A percentile compares a stretch with the other conserved stretches of the same genome.
Evolutionary conservation across 1,140 invertebrate genomes (phyloP).

Genomic region (Cataglyphis hispanica): DNA sequence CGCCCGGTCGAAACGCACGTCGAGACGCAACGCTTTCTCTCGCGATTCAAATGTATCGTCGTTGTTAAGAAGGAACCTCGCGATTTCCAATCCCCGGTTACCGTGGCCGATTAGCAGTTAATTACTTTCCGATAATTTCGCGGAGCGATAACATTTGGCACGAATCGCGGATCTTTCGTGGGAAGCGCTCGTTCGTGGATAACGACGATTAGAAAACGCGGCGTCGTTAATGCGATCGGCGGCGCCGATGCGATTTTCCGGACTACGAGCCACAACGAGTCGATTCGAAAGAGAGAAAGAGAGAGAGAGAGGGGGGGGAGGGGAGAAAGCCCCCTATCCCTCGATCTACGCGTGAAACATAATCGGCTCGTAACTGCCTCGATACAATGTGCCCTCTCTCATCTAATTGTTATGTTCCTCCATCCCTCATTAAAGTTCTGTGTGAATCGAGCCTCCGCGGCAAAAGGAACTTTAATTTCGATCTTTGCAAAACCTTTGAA

Average conservation of each 20-base stretch:
- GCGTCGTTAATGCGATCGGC: conserved; percentile 56
- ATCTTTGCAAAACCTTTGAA: not conserved
- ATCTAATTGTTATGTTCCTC: conserved; percentile 29
- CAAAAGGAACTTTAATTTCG: conserved; percentile 6
- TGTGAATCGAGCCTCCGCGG: not conserved
- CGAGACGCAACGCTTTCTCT: conserved; percentile 22
- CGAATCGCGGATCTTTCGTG: conserved; percentile 56
- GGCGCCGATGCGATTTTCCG: conserved; percentile 32
- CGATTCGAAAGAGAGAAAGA: not conserved
- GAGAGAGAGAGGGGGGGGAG: not conserved
- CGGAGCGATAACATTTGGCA: conserved; percentile 53
- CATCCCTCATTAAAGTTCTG: conserved; percentile 14
- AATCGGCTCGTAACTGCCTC: conserved; percentile 35
- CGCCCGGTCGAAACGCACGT: conserved; percentile 27
- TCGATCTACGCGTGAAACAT: conserved; percentile 29
- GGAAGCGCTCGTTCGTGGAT: conserved; percentile 37
- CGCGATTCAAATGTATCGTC: conserved; percentile 33
- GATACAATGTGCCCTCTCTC: conserved; percentile 23
- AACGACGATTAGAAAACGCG: conserved; percentile 59
- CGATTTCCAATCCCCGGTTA: conserved; percentile 31
- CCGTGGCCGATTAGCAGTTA: conserved; percentile 51
- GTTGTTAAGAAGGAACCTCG: conserved; percentile 56
- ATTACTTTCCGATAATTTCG: conserved; percentile 62
- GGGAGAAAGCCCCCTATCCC: not conserved
- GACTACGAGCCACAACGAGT: not conserved